Evolutionary conservation across 2,797 vertebrate genomes (phyloP).

Genomic region (Eulemur coronatus): DNA sequence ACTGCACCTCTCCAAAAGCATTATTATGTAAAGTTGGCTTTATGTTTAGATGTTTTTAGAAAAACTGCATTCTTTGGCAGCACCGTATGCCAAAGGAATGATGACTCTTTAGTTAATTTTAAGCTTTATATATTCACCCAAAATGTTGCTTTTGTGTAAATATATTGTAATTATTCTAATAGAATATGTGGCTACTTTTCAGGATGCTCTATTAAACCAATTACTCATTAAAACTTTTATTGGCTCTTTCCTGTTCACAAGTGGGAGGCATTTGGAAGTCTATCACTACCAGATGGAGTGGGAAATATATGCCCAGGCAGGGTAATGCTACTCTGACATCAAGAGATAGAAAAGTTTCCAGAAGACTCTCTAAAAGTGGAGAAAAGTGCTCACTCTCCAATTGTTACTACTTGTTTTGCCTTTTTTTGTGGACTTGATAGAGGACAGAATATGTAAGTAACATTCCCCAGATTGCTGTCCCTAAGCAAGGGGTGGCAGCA

Average conservation of each 20-base stretch:
- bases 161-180: conserved; percentile 56
- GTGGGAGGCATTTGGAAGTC: conserved; percentile 36
- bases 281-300: conserved; percentile 19
- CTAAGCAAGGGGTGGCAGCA: background rate
- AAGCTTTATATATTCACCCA: background rate
- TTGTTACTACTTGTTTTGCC: background rate
- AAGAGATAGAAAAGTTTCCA: conserved; percentile 12
- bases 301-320: background rate
- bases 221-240: conserved; percentile 56
- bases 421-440: background rate
- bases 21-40: conserved; percentile 21
- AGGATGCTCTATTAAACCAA: conserved; percentile 51
- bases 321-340: background rate
- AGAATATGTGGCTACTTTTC: conserved; percentile 53
- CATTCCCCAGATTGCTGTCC: background rate
- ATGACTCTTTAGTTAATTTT: conserved; percentile 29
- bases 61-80: conserved; percentile 20
- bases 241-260: conserved; percentile 29
- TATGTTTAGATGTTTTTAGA: conserved; percentile 6
- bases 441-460: background rate
- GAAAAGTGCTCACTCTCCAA: background rate
- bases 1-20: background rate
- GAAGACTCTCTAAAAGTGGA: background rate
- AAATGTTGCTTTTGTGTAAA: conserved; percentile 44
- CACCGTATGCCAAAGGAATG: background rate